These are phyloP conservation scores for Acrobeloides nanus DNA, from an alignment of 2,888 invertebrate species.

Conservation along the genomic window DNA sequence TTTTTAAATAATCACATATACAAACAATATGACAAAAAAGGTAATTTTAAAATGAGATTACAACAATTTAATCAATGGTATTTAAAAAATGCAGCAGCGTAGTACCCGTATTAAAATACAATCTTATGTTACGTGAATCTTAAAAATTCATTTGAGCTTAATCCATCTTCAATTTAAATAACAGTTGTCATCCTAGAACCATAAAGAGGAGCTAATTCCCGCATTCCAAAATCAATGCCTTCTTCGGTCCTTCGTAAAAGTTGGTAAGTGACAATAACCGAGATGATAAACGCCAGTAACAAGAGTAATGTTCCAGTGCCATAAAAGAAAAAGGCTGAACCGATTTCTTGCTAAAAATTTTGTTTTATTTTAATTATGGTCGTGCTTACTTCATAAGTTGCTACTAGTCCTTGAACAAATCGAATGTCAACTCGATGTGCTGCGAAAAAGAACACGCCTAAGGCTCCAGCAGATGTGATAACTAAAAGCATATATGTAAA, in stretches of 20 bases:
- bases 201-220: constrained; percentile 33
- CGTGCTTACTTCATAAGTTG: constrained; percentile 44
- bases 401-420: constrained; percentile 51
- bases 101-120: no score
- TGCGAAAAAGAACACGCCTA: constrained; percentile 49
- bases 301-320: constrained; percentile 36
- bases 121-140: no score
- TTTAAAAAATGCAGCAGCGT: no score
- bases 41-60: no score
- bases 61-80: no score
- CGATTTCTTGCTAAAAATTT: constrained; percentile 46
- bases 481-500: no score
- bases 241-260: constrained; percentile 32
- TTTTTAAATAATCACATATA: no score
- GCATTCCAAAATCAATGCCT: constrained; percentile 24
- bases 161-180: no score
- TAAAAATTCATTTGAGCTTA: no score
- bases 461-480: constrained; percentile 10
- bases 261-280: constrained; percentile 43
- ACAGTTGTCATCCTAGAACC: no score
- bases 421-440: constrained; percentile 51
- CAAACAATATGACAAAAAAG: no score
- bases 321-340: constrained; percentile 50
- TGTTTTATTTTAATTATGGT: not conserved
- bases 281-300: constrained; percentile 44